Percentiles rank a stretch among this genome's conserved stretches.
These are phyloP conservation scores for Idris sp. DNA, from an alignment of 1,140 invertebrate species.

Conservation along the genomic window DNA sequence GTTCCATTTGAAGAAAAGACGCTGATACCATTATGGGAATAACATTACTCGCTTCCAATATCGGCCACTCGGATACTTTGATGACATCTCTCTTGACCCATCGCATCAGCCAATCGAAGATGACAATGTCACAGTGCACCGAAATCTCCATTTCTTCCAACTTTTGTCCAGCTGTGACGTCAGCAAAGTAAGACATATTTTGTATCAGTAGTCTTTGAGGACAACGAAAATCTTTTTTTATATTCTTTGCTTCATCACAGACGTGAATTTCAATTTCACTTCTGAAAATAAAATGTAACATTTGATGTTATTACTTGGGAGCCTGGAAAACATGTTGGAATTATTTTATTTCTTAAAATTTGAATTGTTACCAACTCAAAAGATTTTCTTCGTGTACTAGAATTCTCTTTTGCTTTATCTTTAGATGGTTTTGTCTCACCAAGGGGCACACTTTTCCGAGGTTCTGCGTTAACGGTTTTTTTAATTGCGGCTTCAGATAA, in stretches of 20 bases:
- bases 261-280: constrained; percentile 91
- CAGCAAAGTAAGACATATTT: constrained; percentile 97
- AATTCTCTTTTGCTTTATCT: constrained; percentile 68
- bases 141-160: constrained; percentile 98
- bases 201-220: constrained; percentile 89
- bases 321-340: too few species aligned
- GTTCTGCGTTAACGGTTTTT: constrained; percentile 74
- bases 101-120: constrained; percentile 97
- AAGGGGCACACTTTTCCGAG: constrained; percentile 76
- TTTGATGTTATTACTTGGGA: too few species aligned
- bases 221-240: constrained; percentile 92
- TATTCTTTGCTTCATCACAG: constrained; percentile 90
- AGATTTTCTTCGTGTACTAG: constrained; percentile 61
- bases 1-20: constrained; percentile 93
- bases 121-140: constrained; percentile 94
- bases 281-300: constrained; percentile 75
- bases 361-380: constrained; percentile 70
- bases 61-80: constrained; percentile 83
- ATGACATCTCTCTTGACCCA: constrained; percentile 90
- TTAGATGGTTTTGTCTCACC: constrained; percentile 33
- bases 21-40: constrained; percentile 95
- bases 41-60: constrained; percentile 90
- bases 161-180: constrained; percentile 89
- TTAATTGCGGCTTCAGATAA: constrained; percentile 80
- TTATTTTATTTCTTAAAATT: too few species aligned